These are phyloP conservation scores for Rhinatrema bivittatum DNA, from an alignment of 2,797 vertebrate genomes.

Conservation along the genomic window DNA sequence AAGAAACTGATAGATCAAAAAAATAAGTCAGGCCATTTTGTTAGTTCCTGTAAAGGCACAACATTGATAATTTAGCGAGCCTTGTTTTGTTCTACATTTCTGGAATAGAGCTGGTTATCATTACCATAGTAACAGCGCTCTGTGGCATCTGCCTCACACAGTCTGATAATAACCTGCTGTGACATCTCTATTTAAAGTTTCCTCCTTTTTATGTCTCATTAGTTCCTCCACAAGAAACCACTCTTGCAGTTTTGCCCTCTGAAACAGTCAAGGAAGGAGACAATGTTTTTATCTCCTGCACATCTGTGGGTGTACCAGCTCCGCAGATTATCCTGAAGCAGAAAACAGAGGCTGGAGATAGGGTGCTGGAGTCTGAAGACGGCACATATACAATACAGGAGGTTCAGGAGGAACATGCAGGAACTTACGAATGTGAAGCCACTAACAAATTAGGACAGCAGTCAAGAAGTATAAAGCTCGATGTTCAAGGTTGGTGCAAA, in stretches of 20 bases:
- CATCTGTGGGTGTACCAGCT: constrained; percentile 37
- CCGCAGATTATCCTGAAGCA: constrained; percentile 46
- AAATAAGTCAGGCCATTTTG: no score
- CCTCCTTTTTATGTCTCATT: constrained; percentile 14
- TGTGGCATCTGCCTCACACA: no score
- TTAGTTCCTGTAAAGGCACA: no score
- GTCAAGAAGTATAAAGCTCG: constrained; percentile 25
- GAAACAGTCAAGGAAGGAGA: constrained; percentile 52
- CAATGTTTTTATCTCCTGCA: constrained; percentile 49
- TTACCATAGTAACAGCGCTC: no score
- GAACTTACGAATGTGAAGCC: constrained; percentile 55
- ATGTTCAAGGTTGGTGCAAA: constrained; percentile 50
- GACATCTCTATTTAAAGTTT: constrained; percentile 1
- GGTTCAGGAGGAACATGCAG: constrained; percentile 41
- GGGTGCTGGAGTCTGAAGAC: constrained; percentile 27
- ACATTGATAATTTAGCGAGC: no score
- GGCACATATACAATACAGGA: constrained; percentile 33
- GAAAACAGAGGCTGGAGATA: constrained; percentile 23
- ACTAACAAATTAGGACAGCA: constrained; percentile 55
- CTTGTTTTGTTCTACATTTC: no score
- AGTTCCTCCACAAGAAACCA: constrained; percentile 44
- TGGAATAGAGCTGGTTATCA: no score
- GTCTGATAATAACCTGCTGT: no score
- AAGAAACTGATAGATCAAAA: no score
- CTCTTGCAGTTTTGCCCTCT: constrained; percentile 48